A percentile compares a stretch with the other conserved stretches of the same genome.
Evolutionary conservation across 2,797 vertebrate species (phyloP).

Genomic region (Poeciliopsis gracilis): DNA sequence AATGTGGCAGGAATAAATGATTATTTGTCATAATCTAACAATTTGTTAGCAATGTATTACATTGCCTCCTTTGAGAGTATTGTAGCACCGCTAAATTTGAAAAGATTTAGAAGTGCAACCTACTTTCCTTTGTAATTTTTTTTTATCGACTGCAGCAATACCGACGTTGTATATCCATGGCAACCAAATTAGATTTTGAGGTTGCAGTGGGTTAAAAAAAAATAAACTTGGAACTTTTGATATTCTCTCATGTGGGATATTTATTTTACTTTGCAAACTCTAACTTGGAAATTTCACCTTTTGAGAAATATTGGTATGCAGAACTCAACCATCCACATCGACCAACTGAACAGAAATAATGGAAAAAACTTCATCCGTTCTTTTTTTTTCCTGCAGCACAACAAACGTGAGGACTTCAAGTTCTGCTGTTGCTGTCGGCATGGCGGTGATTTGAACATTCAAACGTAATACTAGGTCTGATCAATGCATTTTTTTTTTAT

Average conservation of each 20-base stretch:
- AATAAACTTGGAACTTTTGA: background rate
- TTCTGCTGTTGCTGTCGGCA: background rate
- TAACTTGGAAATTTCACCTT: background rate
- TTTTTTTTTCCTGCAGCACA: background rate
- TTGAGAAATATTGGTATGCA: background rate
- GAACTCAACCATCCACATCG: background rate
- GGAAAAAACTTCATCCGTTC: background rate
- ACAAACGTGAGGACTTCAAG: background rate
- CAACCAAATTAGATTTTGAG: background rate
- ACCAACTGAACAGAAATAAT: background rate
- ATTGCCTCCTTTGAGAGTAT: too few relatives aligned
- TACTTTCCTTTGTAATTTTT: background rate
- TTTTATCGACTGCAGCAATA: background rate
- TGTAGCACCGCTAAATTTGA: too few relatives aligned
- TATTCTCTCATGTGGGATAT: background rate
- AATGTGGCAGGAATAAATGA: background rate
- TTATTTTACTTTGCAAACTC: background rate
- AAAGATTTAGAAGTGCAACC: background rate
- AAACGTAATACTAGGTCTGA: background rate
- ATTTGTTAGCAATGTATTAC: background rate
- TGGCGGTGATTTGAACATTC: background rate
- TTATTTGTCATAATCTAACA: background rate
- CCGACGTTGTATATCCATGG: too few relatives aligned
- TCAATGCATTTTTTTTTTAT: constrained; percentile 17
- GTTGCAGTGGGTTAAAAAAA: background rate